These are phyloP conservation scores for Zhuqinia jingwanae DNA, from an alignment of 2,888 invertebrate species.

Conservation along the genomic window DNA sequence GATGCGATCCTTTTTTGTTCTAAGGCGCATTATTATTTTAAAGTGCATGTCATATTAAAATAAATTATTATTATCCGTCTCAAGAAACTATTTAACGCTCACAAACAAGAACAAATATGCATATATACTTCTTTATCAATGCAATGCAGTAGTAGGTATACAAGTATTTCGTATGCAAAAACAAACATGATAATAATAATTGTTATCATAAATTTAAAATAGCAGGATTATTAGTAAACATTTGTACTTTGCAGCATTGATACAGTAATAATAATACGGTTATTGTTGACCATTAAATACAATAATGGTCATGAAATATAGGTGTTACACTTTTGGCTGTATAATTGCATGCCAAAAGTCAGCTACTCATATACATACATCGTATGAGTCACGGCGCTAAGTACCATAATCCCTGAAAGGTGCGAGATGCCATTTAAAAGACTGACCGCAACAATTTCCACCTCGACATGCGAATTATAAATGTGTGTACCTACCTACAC, in stretches of 20 bases:
- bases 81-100: background rate
- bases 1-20: constrained; percentile 19
- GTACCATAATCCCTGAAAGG: background rate
- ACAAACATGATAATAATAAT: no score
- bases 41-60: no score
- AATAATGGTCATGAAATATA: background rate
- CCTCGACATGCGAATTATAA: no score
- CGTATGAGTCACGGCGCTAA: background rate
- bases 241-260: no score
- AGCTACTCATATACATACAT: no score
- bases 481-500: no score
- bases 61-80: background rate
- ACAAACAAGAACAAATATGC: background rate
- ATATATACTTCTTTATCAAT: background rate
- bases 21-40: background rate
- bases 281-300: constrained; percentile 20
- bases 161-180: no score
- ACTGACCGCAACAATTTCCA: background rate
- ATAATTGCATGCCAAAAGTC: no score
- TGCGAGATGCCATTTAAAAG: background rate
- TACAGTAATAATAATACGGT: background rate
- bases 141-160: no score
- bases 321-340: constrained; percentile 21
- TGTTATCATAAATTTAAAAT: no score
- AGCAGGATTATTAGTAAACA: no score